A percentile compares a stretch with the other conserved stretches of the same genome.
These are phyloP conservation scores for Pachypanchax playfairii DNA, from an alignment of 2,113 vertebrate species.

Conservation along the genomic window DNA sequence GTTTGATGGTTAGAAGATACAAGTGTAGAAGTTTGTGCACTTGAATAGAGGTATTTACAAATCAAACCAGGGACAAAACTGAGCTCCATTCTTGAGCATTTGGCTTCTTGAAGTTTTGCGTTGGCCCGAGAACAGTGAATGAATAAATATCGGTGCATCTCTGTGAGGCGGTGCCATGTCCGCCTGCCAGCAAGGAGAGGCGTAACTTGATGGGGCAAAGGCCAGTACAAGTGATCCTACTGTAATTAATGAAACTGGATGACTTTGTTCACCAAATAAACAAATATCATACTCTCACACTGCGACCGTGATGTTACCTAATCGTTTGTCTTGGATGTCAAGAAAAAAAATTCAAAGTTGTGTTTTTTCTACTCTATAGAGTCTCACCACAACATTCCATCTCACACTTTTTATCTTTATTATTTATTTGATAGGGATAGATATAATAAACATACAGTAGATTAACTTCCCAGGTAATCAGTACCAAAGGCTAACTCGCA, in stretches of 20 bases:
- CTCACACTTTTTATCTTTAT: too few species aligned
- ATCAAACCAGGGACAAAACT: slow-evolving; percentile 29
- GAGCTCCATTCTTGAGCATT: slow-evolving; percentile 34
- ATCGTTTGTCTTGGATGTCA: too few species aligned
- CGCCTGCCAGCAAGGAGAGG: slow-evolving; percentile 48
- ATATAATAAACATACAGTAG: too few species aligned
- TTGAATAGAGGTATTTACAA: slow-evolving; percentile 59
- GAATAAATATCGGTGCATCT: slow-evolving; percentile 48
- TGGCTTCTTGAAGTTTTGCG: slow-evolving; percentile 41
- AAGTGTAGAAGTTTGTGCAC: slow-evolving; percentile 64
- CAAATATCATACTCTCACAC: not conserved
- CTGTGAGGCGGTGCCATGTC: slow-evolving; percentile 70
- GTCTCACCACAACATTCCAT: too few species aligned
- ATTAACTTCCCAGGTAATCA: too few species aligned
- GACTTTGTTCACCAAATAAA: slow-evolving; percentile 21
- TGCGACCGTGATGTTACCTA: not conserved
- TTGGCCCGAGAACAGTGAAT: slow-evolving; percentile 50
- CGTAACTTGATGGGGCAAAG: not conserved
- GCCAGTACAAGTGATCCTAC: slow-evolving; percentile 37
- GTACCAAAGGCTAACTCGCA: too few species aligned
- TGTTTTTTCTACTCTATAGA: too few species aligned
- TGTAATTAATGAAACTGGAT: slow-evolving; percentile 42
- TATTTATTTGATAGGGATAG: too few species aligned
- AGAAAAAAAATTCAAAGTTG: too few species aligned
- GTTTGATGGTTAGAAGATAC: slow-evolving; percentile 67